Evolutionary conservation across 2,888 invertebrate genomes (phyloP), one percentile per base, ranked within the genome.

Genomic region (Drosophila multiciliata): DNA sequence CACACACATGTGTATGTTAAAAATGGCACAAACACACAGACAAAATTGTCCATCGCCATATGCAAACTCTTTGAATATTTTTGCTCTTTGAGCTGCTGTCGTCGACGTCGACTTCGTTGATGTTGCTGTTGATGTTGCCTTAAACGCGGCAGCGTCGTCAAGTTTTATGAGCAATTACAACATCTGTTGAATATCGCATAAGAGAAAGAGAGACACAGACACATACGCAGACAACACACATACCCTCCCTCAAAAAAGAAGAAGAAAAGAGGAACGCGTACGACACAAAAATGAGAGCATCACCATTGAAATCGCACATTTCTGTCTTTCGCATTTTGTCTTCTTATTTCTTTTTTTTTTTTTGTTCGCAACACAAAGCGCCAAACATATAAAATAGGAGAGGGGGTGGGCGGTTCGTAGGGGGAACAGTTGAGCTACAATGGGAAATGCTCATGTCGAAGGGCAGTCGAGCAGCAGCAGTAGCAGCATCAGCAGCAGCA

Each of bases 161-260:
- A 83, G 73, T 88, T 91, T 91, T 88, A 91, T 90, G 91, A 88
- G 91, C 88, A 91, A 91, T 88, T 88, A 88, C 90, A 91, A 91
- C 88, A 88, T 88, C 91, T 88, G 88, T 86, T 91, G 89, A 88
- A 90, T 90, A 91, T 85, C 83, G 87, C 83, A 72, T 53, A 75
- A 63, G 67, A 79, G 71, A 73, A 20, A 45, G 45, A 3, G 7
- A 23, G 7, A 45, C 7, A 45, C 1, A 42, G 11, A 15, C 68
- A 36, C 61, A 45, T 66, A 72, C 42, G 59, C 58, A 68, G 49
- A 60, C 36, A 36, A 50, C 65, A 61, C 32, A 52, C 48, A 65
- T 38, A 36, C 53, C 36, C 65, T 57, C 72, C 40, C 54, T 45
- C 32, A 23, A 36, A 38, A 35, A 58, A 48, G 26, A 72, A 66